A percentile compares a stretch with the other conserved stretches of the same genome.
Conservation (phyloP, 2,888 invertebrate species). For the Caenorhabditis afra region DNA sequence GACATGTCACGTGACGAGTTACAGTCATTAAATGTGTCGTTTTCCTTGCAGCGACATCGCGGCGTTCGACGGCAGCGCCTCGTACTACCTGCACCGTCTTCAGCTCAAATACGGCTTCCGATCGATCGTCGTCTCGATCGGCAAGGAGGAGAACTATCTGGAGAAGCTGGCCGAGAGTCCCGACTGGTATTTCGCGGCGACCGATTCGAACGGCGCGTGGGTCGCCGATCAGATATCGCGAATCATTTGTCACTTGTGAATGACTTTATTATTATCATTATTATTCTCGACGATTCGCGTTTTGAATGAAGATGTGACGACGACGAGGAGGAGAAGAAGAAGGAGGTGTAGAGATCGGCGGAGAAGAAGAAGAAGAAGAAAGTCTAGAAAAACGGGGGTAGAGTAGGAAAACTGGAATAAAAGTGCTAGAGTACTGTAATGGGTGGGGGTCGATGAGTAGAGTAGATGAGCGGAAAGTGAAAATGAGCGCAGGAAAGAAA, state of each 20-base stretch:
- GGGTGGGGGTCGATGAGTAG: too few species aligned
- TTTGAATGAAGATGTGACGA: too few species aligned
- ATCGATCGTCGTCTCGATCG: slow-evolving; percentile 8
- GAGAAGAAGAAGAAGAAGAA: too few species aligned
- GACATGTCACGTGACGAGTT: too few species aligned
- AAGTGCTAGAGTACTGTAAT: too few species aligned
- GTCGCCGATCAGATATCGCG: slow-evolving; percentile 52
- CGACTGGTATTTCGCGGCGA: slow-evolving; percentile 38
- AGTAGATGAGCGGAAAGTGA: slow-evolving; percentile 3
- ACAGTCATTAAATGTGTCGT: too few species aligned
- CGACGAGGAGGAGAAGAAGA: too few species aligned
- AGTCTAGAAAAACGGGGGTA: too few species aligned
- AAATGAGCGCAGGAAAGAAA: slow-evolving; percentile 54
- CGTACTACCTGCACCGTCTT: slow-evolving; percentile 15
- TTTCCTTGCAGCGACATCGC: neutral
- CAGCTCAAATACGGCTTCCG: slow-evolving; percentile 7
- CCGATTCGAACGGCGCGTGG: slow-evolving; percentile 33
- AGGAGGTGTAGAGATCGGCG: too few species aligned
- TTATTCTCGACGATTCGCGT: too few species aligned
- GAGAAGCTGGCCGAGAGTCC: slow-evolving; percentile 19
- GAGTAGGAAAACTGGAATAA: too few species aligned
- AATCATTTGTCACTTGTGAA: slow-evolving; percentile 27
- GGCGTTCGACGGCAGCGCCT: neutral
- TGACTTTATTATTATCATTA: too few species aligned
- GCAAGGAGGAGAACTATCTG: neutral